Base-by-base conservation (phyloP, 2,888 invertebrate genomes). In the Lapara coniferarum region DNA sequence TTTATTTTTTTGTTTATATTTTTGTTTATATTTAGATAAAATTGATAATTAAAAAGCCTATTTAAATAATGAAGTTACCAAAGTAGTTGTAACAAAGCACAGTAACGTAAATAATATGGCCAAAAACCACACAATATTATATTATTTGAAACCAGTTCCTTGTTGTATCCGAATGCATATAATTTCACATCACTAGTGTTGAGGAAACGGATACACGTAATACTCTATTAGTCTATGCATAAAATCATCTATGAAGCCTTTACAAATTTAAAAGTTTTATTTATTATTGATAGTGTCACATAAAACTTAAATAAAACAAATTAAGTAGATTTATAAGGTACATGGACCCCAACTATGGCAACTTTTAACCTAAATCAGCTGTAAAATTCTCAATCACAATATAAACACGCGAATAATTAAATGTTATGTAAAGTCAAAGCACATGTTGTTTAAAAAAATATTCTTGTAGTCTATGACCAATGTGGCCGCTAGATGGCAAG, bases 401-500 rank as follows among this genome's bases (percentile, higher is more conserved):
- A 49, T 6, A 59, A 46, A 10, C 46, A 44, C 13, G n/a, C 16
- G 49, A 19, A 12, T 49, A 25, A 19, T 13, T 13, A 3, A 10
- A 12, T 46, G 10, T 13, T 63, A 49, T 10, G 13, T 63, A 63
- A 63, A 63, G 63, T 63, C 49, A 49, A 63, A 80, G 69, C 72
- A 83, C 79, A 85, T 73, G 74, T 71, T 19, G 46, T 10, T 63
- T 76, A 81, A 76, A 73, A 75, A 76, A 67, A 52, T 68, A 68
- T 70, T 49, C 66, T 75, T 51, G 2, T 88, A 84, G 89, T 89
- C 90, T 93, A 92, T 92, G 89, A 82, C 79, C 82, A 91, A 92
- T 87, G 90, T 93, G 93, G 93, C 93, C 86, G 84, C 86, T 78
- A 75, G 74, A 75, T 73, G 84, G 81, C 82, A 81, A 89, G 91